Base-by-base conservation (phyloP, 2,113 vertebrate species). In the Ceyx margarethae region DNA sequence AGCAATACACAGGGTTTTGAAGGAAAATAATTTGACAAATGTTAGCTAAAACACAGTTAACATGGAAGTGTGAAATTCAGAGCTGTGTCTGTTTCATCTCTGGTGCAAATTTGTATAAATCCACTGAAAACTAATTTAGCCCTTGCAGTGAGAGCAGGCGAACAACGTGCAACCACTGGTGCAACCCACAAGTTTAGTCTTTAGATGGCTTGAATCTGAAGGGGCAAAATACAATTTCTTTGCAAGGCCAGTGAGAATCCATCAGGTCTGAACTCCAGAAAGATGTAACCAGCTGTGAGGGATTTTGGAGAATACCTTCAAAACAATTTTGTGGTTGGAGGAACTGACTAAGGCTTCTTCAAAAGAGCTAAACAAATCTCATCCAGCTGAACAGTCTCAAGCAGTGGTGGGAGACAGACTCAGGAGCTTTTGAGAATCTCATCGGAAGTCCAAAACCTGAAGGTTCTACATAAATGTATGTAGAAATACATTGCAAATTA, bases 271-370 rank as follows among this genome's bases (percentile, higher is more conserved):
- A 78, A 72, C 58, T 84, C 76, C 42, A 79, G 61, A 81, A 67
- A 81, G 23, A 67, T 65, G 31, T 86, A 86, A 94, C 81, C 65
- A 88, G 75, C 62, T 9, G 31, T 2, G 13, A 91, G 10, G 29
- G 53, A 79, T 54, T 87, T 86, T 43, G 53, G 60, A 84, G 58
- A 81, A 90, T 29, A 78, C 31, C 29, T 90, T 67, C 61, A 80
- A 85, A 88, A 90, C 26, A 84, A 29, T 86, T 65, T 46, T 26
- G 48, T 76, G 69, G 29, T 64, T 93, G 65, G 57, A 93, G 18
- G 21, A 95, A 86, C 82, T 87, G 66, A 54, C 25, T 67, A 71
- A 86, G 50, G 58, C 53, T 76, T 66, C 77, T 88, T 68, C 67
- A 40, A 12, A 73, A 89, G 42, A 73, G 31, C 64, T 81, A 81